Base-by-base conservation (phyloP, 2,113 vertebrate genomes). In the Penelope pileata region DNA sequence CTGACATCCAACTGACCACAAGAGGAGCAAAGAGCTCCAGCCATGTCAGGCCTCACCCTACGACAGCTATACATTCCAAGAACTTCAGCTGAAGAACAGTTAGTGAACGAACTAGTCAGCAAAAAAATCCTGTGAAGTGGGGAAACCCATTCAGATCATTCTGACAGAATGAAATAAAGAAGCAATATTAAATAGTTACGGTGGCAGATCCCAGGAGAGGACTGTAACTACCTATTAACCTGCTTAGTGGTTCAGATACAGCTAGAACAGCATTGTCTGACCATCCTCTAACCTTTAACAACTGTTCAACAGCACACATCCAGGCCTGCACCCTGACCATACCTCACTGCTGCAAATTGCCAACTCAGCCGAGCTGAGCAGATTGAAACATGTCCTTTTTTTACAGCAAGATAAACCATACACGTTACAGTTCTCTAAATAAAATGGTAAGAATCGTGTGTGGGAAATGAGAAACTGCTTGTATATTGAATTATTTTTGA, bases 1-100 rank as follows among this genome's bases (percentile, higher is more conserved):
- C 12, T 29, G 58, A 29, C 29, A 2, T 36, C 53, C 32, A 60
- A 78, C 38, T 4, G 26, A 59, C 23, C 77, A 68, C 0, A 0
- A 53, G 42, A 58, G 16, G 6, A 68, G n/a, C 53, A 50, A 56
- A 58, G 18, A 19, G 36, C 13, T 63, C 53, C n/a, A 82, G 29
- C 29, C 16, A 53, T 3, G 3, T 18, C 34, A 16, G 10, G 36
- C 53, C 7, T 53, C 43, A 36, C 36, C 18, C 32, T n/a, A 21
- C 22, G 32, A 50, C 2, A 40, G n/a, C 32, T 16, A 51, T 47
- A 24, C 13, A 64, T 9, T 24, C 64, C 43, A 62, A 54, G 12
- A 38, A 32, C 27, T 59, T 45, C 29, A 75, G 24, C 66, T 47
- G 59, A 77, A 45, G 29, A 50, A 43, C 3, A 5, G 43, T 68